Evolutionary conservation across 1,140 invertebrate genomes (phyloP).

Genomic region (Elysia chlorotica): DNA sequence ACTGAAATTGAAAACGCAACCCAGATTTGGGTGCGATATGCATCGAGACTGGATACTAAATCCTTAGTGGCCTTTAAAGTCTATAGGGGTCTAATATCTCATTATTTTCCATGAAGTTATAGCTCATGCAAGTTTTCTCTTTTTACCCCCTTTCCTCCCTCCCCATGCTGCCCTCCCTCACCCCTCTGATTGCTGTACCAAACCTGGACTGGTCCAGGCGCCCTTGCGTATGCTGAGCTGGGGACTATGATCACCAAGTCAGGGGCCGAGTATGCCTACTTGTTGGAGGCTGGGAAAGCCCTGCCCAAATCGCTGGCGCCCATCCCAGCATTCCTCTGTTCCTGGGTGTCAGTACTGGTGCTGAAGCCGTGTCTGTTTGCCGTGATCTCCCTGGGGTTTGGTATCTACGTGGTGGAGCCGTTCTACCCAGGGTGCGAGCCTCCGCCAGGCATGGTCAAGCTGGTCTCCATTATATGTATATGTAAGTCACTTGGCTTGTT

Average conservation of each 20-base stretch:
- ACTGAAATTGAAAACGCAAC: too few relatives aligned
- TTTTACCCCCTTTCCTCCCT: background rate
- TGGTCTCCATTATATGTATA: constrained; percentile 40
- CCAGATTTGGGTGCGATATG: too few relatives aligned
- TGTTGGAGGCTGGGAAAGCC: constrained; percentile 39
- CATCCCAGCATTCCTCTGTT: constrained; percentile 52
- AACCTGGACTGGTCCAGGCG: constrained; percentile 69
- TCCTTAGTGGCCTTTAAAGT: too few relatives aligned
- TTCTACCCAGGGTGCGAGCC: constrained; percentile 69
- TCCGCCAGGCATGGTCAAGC: constrained; percentile 36
- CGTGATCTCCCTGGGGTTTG: constrained; percentile 89
- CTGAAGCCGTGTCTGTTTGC: constrained; percentile 75
- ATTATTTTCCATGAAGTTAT: too few relatives aligned
- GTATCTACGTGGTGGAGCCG: constrained; percentile 87
- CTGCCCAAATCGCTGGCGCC: constrained; percentile 40
- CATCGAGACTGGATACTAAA: too few relatives aligned
- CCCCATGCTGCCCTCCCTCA: background rate
- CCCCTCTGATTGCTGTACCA: background rate
- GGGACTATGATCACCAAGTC: constrained; percentile 68
- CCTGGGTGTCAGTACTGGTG: constrained; percentile 71
- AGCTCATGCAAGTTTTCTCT: too few relatives aligned
- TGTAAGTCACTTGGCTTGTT: constrained; percentile 35
- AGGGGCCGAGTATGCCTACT: constrained; percentile 56
- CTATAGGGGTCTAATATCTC: too few relatives aligned
- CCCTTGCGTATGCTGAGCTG: constrained; percentile 80